A percentile compares a stretch with the other conserved stretches of the same genome.
Evolutionary conservation across 1,140 invertebrate species (phyloP).

Genomic region (Bombus superbus): DNA sequence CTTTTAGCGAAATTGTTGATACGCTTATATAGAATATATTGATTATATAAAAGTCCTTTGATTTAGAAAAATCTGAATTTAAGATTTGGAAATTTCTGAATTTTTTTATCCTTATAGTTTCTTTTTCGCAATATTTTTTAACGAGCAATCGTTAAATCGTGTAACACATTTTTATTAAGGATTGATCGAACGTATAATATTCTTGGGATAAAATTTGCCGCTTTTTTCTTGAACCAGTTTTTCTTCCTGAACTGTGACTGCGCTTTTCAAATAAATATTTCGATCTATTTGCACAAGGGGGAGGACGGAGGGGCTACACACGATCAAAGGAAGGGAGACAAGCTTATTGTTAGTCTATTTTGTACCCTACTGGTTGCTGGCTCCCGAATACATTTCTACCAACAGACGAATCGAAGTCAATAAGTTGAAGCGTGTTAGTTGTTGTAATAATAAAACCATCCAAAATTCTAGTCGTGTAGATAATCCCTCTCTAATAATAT

Average conservation of each 20-base stretch:
- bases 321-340: slow-evolving; percentile 20
- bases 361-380: slow-evolving; percentile 6
- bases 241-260: not conserved
- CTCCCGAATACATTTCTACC: slow-evolving; percentile 4
- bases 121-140: too few species aligned
- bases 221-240: not conserved
- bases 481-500: not conserved
- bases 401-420: slow-evolving; percentile 36
- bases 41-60: too few species aligned
- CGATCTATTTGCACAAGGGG: slow-evolving; percentile 45
- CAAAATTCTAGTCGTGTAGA: not conserved
- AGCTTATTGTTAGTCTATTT: slow-evolving; percentile 42
- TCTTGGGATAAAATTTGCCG: not conserved
- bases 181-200: not conserved
- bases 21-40: not conserved
- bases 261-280: slow-evolving; percentile 48
- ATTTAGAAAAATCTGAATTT: not conserved
- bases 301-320: not conserved
- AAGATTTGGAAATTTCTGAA: not conserved
- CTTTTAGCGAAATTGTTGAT: not conserved
- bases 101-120: too few species aligned
- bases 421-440: slow-evolving; percentile 24
- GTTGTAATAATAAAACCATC: slow-evolving; percentile 23
- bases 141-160: not conserved
- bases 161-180: not conserved